phyloP scores from a whole-genome alignment of 2,888 invertebrate species.

The Odontocerum albicorne region DNA sequence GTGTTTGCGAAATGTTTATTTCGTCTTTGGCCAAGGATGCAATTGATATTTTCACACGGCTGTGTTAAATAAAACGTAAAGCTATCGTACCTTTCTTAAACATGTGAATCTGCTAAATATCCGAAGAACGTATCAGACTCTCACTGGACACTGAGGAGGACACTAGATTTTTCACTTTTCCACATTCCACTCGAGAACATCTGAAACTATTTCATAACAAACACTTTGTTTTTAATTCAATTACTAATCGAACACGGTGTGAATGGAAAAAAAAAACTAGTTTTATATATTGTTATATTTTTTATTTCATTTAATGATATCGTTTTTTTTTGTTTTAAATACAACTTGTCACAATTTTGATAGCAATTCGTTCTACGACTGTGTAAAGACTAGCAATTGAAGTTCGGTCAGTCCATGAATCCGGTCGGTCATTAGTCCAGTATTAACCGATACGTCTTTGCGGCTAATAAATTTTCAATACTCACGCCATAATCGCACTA shows the following conservation, averaged over 20 bases:
- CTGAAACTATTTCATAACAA: background rate
- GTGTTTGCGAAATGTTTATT: conserved; percentile 25
- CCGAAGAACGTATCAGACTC: conserved; percentile 15
- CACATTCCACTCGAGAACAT: conserved; percentile 3
- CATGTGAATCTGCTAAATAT: conserved; percentile 26
- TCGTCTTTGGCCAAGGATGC: conserved; percentile 26
- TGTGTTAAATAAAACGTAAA: conserved; percentile 34
- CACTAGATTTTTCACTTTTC: conserved; percentile 11
- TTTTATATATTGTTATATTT: background rate
- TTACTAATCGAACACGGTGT: background rate
- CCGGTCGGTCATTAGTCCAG: too few relatives aligned
- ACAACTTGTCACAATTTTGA: conserved; percentile 9
- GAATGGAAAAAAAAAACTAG: background rate
- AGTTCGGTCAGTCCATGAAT: too few relatives aligned
- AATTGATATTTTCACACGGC: conserved; percentile 33
- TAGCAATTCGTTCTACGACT: conserved; percentile 11
- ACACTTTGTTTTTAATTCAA: background rate
- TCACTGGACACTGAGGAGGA: conserved; percentile 12
- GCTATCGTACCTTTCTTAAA: conserved; percentile 34
- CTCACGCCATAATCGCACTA: too few relatives aligned
- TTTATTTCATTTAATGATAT: background rate
- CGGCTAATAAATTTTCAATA: too few relatives aligned
- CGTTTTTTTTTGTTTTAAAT: too few relatives aligned
- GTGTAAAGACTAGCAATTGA: background rate
- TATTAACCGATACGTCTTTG: too few relatives aligned